Evolutionary conservation across 2,797 vertebrate species (phyloP).

Genomic region (Sebastolobus alascanus): DNA sequence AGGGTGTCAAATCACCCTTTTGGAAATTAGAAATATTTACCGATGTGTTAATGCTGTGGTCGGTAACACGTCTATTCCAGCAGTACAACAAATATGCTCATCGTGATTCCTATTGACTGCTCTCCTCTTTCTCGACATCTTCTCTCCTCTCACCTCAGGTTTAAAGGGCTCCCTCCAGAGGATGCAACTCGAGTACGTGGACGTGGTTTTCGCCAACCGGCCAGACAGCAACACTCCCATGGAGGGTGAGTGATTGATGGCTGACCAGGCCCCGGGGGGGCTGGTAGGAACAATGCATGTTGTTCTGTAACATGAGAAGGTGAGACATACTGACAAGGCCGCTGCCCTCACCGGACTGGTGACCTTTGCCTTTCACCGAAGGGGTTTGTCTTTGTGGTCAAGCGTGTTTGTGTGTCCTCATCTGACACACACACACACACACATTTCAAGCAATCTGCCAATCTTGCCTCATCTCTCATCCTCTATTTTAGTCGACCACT

Average conservation of each 20-base stretch:
- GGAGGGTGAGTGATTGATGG: constrained; percentile 91
- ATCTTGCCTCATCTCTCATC: constrained; percentile 52
- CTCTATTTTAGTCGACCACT: constrained; percentile 69
- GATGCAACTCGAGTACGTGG: constrained; percentile 98
- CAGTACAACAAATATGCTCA: neutral
- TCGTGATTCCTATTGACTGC: neutral
- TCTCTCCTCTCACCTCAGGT: constrained; percentile 80
- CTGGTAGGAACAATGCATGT: constrained; percentile 49
- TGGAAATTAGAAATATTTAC: constrained; percentile 4
- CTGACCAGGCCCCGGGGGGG: neutral
- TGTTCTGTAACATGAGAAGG: constrained; percentile 69
- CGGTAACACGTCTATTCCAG: neutral
- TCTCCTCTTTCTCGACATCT: neutral
- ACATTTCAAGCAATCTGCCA: constrained; percentile 51
- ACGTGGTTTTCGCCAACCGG: constrained; percentile 98
- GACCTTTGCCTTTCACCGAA: constrained; percentile 55
- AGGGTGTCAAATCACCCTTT: neutral
- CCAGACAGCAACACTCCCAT: constrained; percentile 98
- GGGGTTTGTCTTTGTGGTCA: constrained; percentile 23
- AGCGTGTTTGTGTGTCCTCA: constrained; percentile 6
- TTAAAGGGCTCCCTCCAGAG: constrained; percentile 96
- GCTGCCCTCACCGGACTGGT: constrained; percentile 3
- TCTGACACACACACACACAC: constrained; percentile 10
- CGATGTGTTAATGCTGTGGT: neutral
- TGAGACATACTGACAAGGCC: constrained; percentile 57